These are phyloP conservation scores for Lethenteron reissneri DNA, from an alignment of 2,113 vertebrate genomes.

Conservation along the genomic window DNA sequence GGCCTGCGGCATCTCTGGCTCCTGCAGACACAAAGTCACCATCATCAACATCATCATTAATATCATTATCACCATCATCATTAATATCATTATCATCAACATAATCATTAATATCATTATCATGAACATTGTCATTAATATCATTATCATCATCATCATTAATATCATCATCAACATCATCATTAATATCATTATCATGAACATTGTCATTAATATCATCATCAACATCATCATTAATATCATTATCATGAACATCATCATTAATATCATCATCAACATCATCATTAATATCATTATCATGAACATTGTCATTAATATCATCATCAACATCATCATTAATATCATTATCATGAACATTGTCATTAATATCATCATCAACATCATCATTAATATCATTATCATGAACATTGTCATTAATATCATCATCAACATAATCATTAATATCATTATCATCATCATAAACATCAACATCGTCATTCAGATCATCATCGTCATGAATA, in stretches of 20 bases:
- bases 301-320: too few species aligned
- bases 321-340: too few species aligned
- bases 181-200: not conserved
- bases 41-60: not conserved
- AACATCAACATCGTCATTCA: not conserved
- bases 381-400: too few species aligned
- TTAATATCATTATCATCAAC: not conserved
- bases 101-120: not conserved
- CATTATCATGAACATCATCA: not conserved
- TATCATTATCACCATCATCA: not conserved
- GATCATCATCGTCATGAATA: not conserved
- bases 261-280: not conserved
- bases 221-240: too few species aligned
- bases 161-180: not conserved
- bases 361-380: too few species aligned
- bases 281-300: too few species aligned
- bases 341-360: too few species aligned
- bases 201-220: too few species aligned
- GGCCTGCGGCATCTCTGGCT: not conserved
- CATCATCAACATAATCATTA: not conserved
- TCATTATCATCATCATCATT: too few species aligned
- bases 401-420: too few species aligned
- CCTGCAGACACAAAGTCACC: not conserved
- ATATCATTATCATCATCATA: not conserved
- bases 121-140: too few species aligned